Evolutionary conservation across 2,888 invertebrate genomes (phyloP), one percentile per base, ranked within the genome.

Genomic region (Eupithecia pulchellata): DNA sequence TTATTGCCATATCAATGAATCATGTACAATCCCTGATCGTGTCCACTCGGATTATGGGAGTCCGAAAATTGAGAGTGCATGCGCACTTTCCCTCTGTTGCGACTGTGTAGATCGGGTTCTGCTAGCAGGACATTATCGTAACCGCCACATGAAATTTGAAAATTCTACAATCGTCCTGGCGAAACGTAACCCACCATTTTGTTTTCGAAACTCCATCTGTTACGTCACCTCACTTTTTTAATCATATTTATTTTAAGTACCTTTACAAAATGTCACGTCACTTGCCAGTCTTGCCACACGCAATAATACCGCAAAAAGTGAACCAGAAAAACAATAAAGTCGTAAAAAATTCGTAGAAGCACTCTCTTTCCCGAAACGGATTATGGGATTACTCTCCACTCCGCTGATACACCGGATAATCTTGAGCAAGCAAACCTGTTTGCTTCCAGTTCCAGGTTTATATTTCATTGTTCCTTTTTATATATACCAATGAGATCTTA

Each of bases 361-460:
- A 72, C 65, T 72, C 55, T 61, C 65, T 72, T 61, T 64, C 52
- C 65, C 34, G 64, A 67, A 64, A 67, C 47, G 70, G 77, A 72
- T 78, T 77, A 78, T 64, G 64, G 73, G 76, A 76, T 78, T 77
- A 77, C 52, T 32, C 69, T 73, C 72, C 64, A 76, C 77, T 76
- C 34, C 68, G 67, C 69, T 69, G 73, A 74, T 75, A 77, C 74
- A 74, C 68, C 32, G 61, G 73, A 73, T 75, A 76, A 77, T 74
- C 77, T 71, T 55, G 62, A 62, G 34, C 70, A 69, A 64, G 75
- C 71, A 74, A 74, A 78, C 73, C 72, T 47, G 69, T 57, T 62
- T 61, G 61, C 32, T 17, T 32, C 34, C 32, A 25, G 13, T 52
- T 20, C 36, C 42, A 17, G 60, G 66, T 68, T 77, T 75, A 74